phyloP scores from a whole-genome alignment of 2,797 vertebrate species.

The Coendou prehensilis region DNA sequence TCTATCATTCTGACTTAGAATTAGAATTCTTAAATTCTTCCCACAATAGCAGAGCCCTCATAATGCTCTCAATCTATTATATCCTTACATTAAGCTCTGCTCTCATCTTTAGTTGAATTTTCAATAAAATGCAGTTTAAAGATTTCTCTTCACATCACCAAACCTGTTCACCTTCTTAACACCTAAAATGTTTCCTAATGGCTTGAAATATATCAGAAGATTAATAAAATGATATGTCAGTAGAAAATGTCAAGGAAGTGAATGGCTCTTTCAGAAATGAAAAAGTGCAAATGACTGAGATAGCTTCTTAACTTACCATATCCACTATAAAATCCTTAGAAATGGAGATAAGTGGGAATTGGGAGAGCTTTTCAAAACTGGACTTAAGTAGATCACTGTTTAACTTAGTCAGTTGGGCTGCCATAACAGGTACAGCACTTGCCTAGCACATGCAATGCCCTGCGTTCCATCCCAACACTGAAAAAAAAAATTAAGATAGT shows the following conservation, averaged over 20 bases:
- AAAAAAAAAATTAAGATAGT: not conserved
- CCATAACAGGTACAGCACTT: not conserved
- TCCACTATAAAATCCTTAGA: not conserved
- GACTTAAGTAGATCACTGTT: not conserved
- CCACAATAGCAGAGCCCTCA: not conserved
- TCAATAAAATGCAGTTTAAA: slow-evolving; percentile 46
- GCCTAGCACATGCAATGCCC: too few species aligned
- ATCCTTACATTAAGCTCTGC: not conserved
- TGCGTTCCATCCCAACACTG: not conserved
- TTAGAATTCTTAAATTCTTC: slow-evolving; percentile 33
- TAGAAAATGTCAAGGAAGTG: slow-evolving; percentile 29
- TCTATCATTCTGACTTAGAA: slow-evolving; percentile 11
- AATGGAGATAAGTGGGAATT: not conserved
- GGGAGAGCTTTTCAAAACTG: slow-evolving; percentile 53
- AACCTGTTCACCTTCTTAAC: slow-evolving; percentile 9
- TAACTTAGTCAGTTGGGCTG: not conserved
- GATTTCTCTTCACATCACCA: not conserved
- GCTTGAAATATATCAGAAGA: slow-evolving; percentile 52
- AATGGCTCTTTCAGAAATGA: slow-evolving; percentile 42
- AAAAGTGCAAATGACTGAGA: slow-evolving; percentile 4
- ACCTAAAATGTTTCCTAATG: slow-evolving; percentile 43
- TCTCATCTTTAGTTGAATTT: slow-evolving; percentile 1
- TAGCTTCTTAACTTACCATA: not conserved
- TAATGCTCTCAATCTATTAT: slow-evolving; percentile 16
- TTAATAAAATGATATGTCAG: slow-evolving; percentile 47